Conservation (phyloP, 2,113 vertebrate species). For the Alexandromys fortis region DNA sequence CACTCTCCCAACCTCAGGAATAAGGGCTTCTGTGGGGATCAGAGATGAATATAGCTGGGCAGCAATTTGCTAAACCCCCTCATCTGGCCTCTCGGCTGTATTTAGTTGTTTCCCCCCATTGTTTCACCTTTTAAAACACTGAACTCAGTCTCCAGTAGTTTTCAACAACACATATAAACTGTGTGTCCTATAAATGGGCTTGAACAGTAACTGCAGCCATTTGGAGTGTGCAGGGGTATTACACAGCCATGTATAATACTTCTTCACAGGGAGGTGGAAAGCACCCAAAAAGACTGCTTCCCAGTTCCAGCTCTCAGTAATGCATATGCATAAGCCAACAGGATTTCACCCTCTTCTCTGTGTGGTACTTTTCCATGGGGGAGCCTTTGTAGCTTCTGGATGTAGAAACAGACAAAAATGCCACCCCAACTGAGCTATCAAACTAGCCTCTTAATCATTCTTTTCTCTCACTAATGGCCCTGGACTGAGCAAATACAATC, state of each 20-base stretch:
- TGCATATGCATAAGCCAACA: neutral
- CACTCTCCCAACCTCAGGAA: neutral
- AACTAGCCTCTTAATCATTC: neutral
- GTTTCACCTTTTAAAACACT: neutral
- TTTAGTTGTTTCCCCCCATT: neutral
- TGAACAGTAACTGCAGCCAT: slow-evolving; percentile 8
- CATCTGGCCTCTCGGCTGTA: slow-evolving; percentile 3
- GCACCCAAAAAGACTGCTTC: slow-evolving; percentile 2
- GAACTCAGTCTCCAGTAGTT: slow-evolving; percentile 4
- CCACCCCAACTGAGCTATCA: neutral
- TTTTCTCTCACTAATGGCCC: slow-evolving; percentile 16
- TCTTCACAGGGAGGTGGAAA: neutral
- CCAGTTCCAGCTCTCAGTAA: neutral
- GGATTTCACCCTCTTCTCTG: neutral
- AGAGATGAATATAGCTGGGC: neutral
- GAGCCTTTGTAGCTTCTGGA: neutral
- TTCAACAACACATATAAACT: slow-evolving; percentile 42
- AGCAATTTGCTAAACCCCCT: slow-evolving; percentile 14
- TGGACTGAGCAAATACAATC: neutral
- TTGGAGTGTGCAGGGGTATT: neutral
- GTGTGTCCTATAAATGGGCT: neutral
- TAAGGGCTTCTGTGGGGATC: neutral
- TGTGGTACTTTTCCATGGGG: neutral
- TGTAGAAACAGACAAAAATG: slow-evolving; percentile 18
- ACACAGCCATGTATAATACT: neutral